These are phyloP conservation scores for Cylloceria caligata DNA, from an alignment of 2,888 invertebrate genomes.

Conservation along the genomic window DNA sequence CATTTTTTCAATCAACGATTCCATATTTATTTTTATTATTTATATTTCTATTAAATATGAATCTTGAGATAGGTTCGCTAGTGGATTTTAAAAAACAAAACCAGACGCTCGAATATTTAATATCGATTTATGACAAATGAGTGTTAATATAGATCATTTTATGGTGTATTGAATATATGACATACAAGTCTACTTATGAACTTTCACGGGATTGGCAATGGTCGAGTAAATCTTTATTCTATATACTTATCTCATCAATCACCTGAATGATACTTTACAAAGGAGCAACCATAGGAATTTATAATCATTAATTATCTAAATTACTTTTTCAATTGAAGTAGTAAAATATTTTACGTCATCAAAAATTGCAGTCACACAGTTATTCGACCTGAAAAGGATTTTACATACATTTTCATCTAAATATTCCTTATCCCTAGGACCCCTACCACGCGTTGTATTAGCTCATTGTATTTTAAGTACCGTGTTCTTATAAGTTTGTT, in stretches of 20 bases:
- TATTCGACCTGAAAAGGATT: not conserved
- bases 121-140: constrained; percentile 1
- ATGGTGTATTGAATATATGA: constrained; percentile 1
- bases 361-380: too few relatives aligned
- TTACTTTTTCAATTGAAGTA: too few relatives aligned
- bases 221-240: not conserved
- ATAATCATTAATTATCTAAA: too few relatives aligned
- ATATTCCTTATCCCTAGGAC: not conserved
- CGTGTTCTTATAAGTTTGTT: not conserved
- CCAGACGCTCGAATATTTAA: not conserved
- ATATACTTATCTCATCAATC: not conserved
- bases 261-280: not conserved
- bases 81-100: not conserved
- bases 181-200: not conserved
- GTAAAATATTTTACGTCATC: too few relatives aligned
- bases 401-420: not conserved
- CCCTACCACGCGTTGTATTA: constrained; percentile 11
- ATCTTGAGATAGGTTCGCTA: not conserved
- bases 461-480: constrained; percentile 36
- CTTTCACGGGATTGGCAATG: not conserved
- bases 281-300: not conserved
- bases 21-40: too few relatives aligned
- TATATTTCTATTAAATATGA: not conserved
- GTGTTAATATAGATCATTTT: constrained; percentile 23
- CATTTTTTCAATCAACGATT: too few relatives aligned